Evolutionary conservation across 2,888 invertebrate genomes (phyloP).

Genomic region (Ormyrus pomaceus): DNA sequence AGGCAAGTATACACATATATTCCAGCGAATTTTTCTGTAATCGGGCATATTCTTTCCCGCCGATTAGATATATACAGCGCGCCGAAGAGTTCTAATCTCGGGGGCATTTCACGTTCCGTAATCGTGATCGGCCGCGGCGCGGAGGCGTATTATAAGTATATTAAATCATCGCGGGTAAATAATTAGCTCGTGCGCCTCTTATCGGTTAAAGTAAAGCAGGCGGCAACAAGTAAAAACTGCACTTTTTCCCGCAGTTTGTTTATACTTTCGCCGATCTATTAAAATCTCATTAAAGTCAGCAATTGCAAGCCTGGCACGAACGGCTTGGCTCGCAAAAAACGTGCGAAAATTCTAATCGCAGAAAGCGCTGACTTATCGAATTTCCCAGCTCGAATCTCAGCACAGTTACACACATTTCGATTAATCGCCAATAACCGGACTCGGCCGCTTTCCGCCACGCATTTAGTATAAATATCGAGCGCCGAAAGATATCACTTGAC

Average conservation of each 20-base stretch:
- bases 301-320: too few species aligned
- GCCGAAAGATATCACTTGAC: too few species aligned
- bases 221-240: too few species aligned
- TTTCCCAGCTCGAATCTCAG: slow-evolving; percentile 1
- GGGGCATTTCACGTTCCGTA: neutral
- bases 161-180: too few species aligned
- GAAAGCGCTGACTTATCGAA: neutral
- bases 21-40: neutral
- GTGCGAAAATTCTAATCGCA: neutral
- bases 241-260: too few species aligned
- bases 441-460: neutral
- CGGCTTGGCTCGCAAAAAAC: too few species aligned
- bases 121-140: neutral
- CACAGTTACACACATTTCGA: neutral
- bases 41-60: neutral
- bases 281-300: too few species aligned
- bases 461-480: neutral
- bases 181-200: too few species aligned
- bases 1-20: slow-evolving; percentile 40
- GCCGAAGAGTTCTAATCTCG: neutral
- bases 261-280: too few species aligned
- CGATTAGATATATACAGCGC: slow-evolving; percentile 4
- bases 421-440: neutral
- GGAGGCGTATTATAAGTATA: too few species aligned
- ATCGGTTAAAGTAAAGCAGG: too few species aligned